Conservation (phyloP, 2,113 vertebrate species). For the Peucedramus taeniatus region DNA sequence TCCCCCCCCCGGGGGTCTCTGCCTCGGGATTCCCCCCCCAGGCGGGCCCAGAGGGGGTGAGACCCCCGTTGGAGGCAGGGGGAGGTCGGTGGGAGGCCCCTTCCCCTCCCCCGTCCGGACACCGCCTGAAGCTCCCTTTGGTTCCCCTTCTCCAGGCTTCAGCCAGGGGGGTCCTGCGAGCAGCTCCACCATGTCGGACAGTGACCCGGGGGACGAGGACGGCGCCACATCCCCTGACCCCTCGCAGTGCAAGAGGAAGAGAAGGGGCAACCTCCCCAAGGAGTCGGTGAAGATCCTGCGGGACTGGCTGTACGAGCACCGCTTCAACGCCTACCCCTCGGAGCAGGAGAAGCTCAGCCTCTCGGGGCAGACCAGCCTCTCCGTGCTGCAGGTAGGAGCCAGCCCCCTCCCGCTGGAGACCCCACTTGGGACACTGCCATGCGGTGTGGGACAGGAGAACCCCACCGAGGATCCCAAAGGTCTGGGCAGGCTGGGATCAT, state of each 20-base stretch:
- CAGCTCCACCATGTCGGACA: slow-evolving; percentile 86
- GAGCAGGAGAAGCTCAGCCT: slow-evolving; percentile 94
- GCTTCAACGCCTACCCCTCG: slow-evolving; percentile 94
- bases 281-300: slow-evolving; percentile 91
- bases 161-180: neutral
- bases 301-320: slow-evolving; percentile 93
- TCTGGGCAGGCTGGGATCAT: neutral
- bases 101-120: neutral
- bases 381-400: slow-evolving; percentile 88
- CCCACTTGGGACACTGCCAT: accelerated
- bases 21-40: neutral
- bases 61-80: neutral
- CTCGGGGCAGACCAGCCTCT: slow-evolving; percentile 88
- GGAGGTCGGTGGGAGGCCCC: neutral
- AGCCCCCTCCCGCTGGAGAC: accelerated
- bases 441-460: neutral
- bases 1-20: neutral
- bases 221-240: slow-evolving; percentile 77
- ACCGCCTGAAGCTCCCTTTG: neutral
- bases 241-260: slow-evolving; percentile 84
- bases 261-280: slow-evolving; percentile 94
- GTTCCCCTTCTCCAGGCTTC: slow-evolving; percentile 33
- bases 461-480: neutral
- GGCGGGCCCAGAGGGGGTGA: neutral
- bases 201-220: slow-evolving; percentile 86